Evolutionary conservation across 2,797 vertebrate species (phyloP), one percentile per base, ranked within the genome.

Genomic region (Argentina silus): DNA sequence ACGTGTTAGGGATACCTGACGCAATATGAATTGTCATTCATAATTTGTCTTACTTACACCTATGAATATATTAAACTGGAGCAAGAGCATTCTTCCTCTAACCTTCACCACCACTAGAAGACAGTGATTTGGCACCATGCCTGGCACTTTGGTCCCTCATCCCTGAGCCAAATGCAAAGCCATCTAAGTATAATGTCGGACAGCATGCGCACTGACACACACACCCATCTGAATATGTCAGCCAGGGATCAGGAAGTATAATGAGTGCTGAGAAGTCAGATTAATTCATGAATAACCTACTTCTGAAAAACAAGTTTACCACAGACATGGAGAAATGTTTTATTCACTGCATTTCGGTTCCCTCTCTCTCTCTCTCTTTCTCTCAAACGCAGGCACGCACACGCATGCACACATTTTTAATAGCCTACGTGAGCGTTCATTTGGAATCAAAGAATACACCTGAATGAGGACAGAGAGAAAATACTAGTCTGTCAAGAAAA

Each of bases 61-160:
- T n/a, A 6, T 69, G 67, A 17, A 79, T 44, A n/a, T 55, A 19
- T 67, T 68, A 53, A 68, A 50, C 21, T 43, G 44, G 61, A 68
- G 61, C n/a, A 53, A 62, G 65, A 77, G 7, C 27, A 3, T 81
- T 77, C 55, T 82, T 63, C 43, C 2, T 82, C 82, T 85, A 85
- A 90, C 87, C 89, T 89, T 88, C 86, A 86, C 8, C 74, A 83
- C 75, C 81, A 72, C 56, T 67, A 78, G 64, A 57, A 78, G 77
- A 70, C 76, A 60, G 60, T 68, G 78, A 79, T 73, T 79, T 86
- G 89, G 85, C 83, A 61, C 48, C 0, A 48, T 9, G 82, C 86
- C 85, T 82, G 68, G 60, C 4, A 78, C 70, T 82, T 80, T 80
- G 11, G 64, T 2, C 27, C 66, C 10, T n/a, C n/a, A 15, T 27